A percentile compares a stretch with the other conserved stretches of the same genome.
Evolutionary conservation across 1,140 invertebrate species (phyloP).

Genomic region (Leguminivora glycinivorella): DNA sequence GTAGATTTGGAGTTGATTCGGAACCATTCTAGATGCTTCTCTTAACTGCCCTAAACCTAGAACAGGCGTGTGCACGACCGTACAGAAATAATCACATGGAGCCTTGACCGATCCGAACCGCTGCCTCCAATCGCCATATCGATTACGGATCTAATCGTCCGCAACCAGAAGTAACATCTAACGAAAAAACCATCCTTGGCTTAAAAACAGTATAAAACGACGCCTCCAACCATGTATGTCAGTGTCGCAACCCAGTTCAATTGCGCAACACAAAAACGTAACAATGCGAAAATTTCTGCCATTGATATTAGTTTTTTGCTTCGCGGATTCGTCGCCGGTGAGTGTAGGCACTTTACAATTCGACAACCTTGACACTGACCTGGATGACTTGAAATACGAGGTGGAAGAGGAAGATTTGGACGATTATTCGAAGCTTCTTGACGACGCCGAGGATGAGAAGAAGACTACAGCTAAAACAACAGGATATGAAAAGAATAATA

Average conservation of each 20-base stretch:
- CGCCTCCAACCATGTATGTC: conserved; percentile 66
- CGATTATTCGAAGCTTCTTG: conserved; percentile 59
- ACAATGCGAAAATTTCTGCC: conserved; percentile 56
- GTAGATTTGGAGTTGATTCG: neutral
- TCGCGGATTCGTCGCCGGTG: conserved; percentile 50
- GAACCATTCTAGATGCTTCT: neutral
- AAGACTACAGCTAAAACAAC: conserved; percentile 43
- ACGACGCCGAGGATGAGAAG: conserved; percentile 39
- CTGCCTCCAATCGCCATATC: conserved; percentile 43
- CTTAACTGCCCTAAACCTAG: neutral
- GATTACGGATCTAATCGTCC: conserved; percentile 47
- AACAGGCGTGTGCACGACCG: conserved; percentile 5
- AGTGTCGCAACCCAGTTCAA: conserved; percentile 74
- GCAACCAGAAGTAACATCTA: conserved; percentile 45
- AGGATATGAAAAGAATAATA: conserved; percentile 55
- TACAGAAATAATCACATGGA: conserved; percentile 29
- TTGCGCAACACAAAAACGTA: conserved; percentile 60
- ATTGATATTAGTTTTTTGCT: conserved; percentile 56
- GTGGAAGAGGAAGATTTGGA: conserved; percentile 56
- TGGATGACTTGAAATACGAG: conserved; percentile 58
- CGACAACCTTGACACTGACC: conserved; percentile 55
- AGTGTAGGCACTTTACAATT: conserved; percentile 44
- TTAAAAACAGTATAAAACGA: conserved; percentile 62
- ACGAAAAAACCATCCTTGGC: conserved; percentile 58
- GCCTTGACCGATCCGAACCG: conserved; percentile 60